Evolutionary conservation across 2,888 invertebrate species (phyloP), one percentile per base, ranked within the genome.

Genomic region (Icerya purchasi): DNA sequence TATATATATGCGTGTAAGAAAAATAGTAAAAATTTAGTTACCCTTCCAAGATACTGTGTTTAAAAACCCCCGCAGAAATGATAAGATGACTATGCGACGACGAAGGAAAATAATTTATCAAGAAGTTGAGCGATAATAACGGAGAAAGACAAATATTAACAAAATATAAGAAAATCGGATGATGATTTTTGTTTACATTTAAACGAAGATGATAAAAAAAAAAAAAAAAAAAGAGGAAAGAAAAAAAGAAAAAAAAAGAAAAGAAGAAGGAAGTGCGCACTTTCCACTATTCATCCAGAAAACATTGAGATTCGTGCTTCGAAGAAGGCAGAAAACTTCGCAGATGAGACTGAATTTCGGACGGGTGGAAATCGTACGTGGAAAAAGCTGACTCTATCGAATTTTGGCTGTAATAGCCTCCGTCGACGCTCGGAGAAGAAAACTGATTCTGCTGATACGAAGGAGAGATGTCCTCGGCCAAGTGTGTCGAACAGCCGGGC

Each of bases 371-470:
- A 54, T 59, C 59, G 18, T 54, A 59, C 3, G 59, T 59, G 59
- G 53, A 54, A 50, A 59, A 59, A 3, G 59, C 59, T 18, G 59
- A 59, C 54, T 59, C 59, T 20, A 59, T 49, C 36, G 59, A 59
- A 50, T 54, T 59, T 36, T 36, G 36, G 54, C 59, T 59, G 36
- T 59, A 59, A 22, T 59, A 59, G 36, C 14, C 36, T 22, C 59
- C 59, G 49, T 50, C 59, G 22, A 54, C 59, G 22, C 59, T 59
- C 18, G 59, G 59, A 14, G 59, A 59, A 14, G 59, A 59, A 50
- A 59, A 59, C 50, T 59, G 59, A 59, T 59, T 53, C 22, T 59
- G 59, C 22, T 59, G 59, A 59, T 59, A 59, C 54, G 59, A 54
- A 20, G 59, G 59, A 14, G 36, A 36, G 14, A 36, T 36, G 14